Base-by-base conservation (phyloP, 30 jellyfish, hydroid and myxozoan genomes). In the Aurelia aurita region DNA sequence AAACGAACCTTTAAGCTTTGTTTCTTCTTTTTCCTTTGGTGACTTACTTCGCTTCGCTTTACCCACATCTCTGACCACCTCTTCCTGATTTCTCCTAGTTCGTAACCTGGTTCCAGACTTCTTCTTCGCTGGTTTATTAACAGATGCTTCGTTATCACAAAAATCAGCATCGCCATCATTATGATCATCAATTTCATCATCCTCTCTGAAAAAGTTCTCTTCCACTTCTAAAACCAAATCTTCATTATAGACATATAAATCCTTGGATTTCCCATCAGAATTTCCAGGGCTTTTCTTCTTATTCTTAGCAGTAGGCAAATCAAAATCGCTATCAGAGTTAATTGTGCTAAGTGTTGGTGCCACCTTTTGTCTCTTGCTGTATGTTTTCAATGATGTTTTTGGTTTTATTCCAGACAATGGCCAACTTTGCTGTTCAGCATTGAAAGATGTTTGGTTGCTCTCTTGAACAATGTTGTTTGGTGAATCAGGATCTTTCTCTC, bases 321-420 rank as follows among this genome's bases (percentile, higher is more conserved):
- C 64, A 49, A 34, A 35, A 43, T n/a, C 60, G 53, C 53, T n/a
- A 16, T 10, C 61, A 34, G 74, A 68, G 1, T n/a, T 28, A 51
- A 35, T n/a, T 35, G 25, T 51, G 21, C 55, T 27, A 45, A 80
- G 31, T 68, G 35, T 68, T 22, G 70, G 26, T 60, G 64, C 35
- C 13, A 29, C 32, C 62, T 66, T 62, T 21, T 29, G 49, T 49
- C 22, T 44, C 27, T 63, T 85, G 43, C 70, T 71, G 25, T 74
- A 75, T 49, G 95, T 73, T 27, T 55, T 85, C 27, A 49, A 7
- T 16, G 70, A 57, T 34, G 73, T 75, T 64, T 72, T 84, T 69
- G 79, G 71, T 20, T 39, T 57, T 2, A 46, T 3, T 28, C 84
- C 88, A 60, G 80, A 75, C 69, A 85, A 59, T 8, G 89, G 89